Base-by-base conservation (phyloP, 2,888 invertebrate species). In the Nebria salina region DNA sequence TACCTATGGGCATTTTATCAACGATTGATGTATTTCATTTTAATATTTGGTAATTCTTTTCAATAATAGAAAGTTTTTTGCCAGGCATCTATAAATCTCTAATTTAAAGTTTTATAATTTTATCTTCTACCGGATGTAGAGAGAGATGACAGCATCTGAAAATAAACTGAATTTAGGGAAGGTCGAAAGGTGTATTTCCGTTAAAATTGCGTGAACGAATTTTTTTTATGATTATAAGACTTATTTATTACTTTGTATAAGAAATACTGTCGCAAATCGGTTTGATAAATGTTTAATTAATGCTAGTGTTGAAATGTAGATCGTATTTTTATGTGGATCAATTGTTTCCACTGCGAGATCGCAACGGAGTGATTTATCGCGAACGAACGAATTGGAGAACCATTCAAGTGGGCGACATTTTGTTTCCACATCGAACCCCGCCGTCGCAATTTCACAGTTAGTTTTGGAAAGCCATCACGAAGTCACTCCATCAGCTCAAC, bases 391-490 rank as follows among this genome's bases (percentile, higher is more conserved):
- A 54, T 54, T 54, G 11, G 54, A 54, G 8, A 54, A 70, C 11
- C 70, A 70, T 25, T 11, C 20, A 20, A 42, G 65, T 68, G 43
- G 79, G 11, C 74, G 79, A 79, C 74, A 65, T 25, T 79, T 79
- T 79, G 68, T 79, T 68, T 43, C 79, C 15, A 34, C 65, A 41
- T 25, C 77, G 6, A 75, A 41, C 13, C 13, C 54, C 25, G 70
- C n/a, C 43, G 75, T 81, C 54, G 70, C 76, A 75, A 72, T 72
- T 34, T 75, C 80, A 34, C 75, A 75, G 42, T 25, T 81, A 75
- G 42, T 81, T 72, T 65, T 81, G 72, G 80, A 81, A 75, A 81
- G 75, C 70, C 80, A 81, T 72, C 80, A 76, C 72, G 70, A 81
- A 75, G 75, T 72, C 34, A 75, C 75, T 72, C 54, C 34, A 65